These are phyloP conservation scores for Euphonia xanthogaster DNA, from an alignment of 2,797 vertebrate genomes.

Conservation along the genomic window DNA sequence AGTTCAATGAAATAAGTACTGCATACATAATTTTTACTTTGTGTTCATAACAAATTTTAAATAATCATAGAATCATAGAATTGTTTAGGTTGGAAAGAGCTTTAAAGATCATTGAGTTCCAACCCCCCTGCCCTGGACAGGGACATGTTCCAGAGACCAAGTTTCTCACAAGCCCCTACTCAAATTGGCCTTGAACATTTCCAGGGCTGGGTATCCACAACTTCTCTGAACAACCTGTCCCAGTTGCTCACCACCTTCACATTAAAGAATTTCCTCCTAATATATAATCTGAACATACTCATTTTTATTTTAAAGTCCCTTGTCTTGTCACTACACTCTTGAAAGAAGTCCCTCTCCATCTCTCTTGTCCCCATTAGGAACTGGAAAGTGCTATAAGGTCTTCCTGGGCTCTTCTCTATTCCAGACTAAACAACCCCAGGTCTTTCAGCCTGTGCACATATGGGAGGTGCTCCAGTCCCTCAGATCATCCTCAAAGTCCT, in stretches of 20 bases:
- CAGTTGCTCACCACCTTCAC: accelerated
- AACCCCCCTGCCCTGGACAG: accelerated
- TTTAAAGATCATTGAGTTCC: not conserved
- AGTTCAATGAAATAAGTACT: not conserved
- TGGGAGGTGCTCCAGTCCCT: not conserved
- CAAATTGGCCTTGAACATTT: not conserved
- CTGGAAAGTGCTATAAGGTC: not conserved
- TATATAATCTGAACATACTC: not conserved
- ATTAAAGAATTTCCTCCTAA: not conserved
- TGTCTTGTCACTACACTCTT: not conserved
- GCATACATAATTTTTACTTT: not conserved
- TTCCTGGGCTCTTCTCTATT: not conserved
- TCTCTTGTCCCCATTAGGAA: not conserved
- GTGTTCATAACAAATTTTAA: not conserved
- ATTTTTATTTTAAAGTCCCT: not conserved
- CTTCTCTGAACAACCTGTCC: not conserved
- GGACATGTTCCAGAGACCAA: not conserved
- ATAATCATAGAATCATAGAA: not conserved
- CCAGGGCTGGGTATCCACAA: accelerated
- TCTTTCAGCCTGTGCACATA: not conserved
- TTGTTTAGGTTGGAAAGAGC: not conserved
- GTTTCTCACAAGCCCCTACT: not conserved
- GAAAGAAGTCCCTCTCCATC: not conserved
- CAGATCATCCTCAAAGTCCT: not conserved
- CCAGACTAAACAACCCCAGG: not conserved